Evolutionary conservation across 1,140 invertebrate species (phyloP), one percentile per base, ranked within the genome.

Genomic region (Rhagoletis zephyria): DNA sequence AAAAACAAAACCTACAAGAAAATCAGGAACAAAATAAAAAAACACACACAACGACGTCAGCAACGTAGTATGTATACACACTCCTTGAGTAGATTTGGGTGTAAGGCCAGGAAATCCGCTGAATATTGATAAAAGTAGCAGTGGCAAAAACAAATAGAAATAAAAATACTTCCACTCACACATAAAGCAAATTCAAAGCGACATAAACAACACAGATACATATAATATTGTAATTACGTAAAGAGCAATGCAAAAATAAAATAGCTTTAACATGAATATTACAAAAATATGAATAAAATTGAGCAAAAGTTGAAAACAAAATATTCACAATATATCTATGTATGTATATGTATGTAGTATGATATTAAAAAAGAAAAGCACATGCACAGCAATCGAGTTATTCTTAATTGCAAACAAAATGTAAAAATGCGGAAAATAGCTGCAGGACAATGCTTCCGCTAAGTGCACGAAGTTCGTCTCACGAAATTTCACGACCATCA

Each of bases 21-120:
- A 7, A 56, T 10, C 51, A 56, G 51, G 51, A 56, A 56, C 1
- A 56, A 56, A 56, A 56, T 56, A 56, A 56, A 56, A 56, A 56
- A 56, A n/a, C n/a, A n/a, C 2, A 56, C 60, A 64, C 40, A 12
- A 48, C 61, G 14, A 64, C 85, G 40, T 85, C 85, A 45, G 67
- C 67, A 74, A 45, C 16, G 42, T 7, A 56, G 51, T 7, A 56
- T 1, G 9, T 56, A 56, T 10, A 56, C 51, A 56, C 51, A 56
- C 51, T 0, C 51, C 5, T 56, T 7, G 1, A 56, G 51, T 5
- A 56, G 10, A 56, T 56, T 56, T 56, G 51, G 5, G 51, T 56
- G 51, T 56, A 56, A 48, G 67, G 45, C 42, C 67, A 48, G 42
- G 67, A 74, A 48, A 74, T 74, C 67, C 42, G 67, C 5, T 74